phyloP scores from a whole-genome alignment of 2,113 vertebrate genomes.

The Sceloporus undulatus region DNA sequence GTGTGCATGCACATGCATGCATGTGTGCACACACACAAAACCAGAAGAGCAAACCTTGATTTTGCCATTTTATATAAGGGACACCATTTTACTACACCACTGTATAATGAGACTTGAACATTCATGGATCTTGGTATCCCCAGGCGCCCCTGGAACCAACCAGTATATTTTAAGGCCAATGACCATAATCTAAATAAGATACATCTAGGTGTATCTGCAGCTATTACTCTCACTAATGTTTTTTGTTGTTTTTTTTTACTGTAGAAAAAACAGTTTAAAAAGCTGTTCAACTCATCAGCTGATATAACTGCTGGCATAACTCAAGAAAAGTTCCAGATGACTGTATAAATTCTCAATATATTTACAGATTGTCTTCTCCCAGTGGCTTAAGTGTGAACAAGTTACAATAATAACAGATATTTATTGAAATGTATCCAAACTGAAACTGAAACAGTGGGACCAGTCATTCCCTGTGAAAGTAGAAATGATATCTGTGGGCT shows the following conservation, averaged over 20 bases:
- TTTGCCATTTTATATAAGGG: no score
- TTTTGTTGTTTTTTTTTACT: not conserved
- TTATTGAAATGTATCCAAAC: not conserved
- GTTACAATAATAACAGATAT: not conserved
- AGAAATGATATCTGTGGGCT: not conserved
- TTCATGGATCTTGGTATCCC: no score
- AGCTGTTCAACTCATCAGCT: not conserved
- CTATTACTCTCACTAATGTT: not conserved
- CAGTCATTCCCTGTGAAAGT: not conserved
- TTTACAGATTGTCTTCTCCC: not conserved
- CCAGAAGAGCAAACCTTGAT: no score
- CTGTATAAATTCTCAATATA: not conserved
- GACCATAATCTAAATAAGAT: not conserved
- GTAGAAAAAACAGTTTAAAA: not conserved
- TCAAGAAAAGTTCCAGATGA: not conserved
- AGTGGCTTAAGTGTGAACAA: not conserved
- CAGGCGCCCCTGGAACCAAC: no score
- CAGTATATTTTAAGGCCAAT: not conserved
- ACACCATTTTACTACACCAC: no score
- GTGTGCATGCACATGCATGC: no score
- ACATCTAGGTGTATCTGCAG: not conserved
- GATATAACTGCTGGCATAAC: not conserved
- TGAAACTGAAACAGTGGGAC: not conserved
- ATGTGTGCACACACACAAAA: no score
- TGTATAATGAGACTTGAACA: no score